A percentile compares a stretch with the other conserved stretches of the same genome.
phyloP scores from a whole-genome alignment of 2,797 vertebrate genomes.

The Melanotaenia maccullochi region DNA sequence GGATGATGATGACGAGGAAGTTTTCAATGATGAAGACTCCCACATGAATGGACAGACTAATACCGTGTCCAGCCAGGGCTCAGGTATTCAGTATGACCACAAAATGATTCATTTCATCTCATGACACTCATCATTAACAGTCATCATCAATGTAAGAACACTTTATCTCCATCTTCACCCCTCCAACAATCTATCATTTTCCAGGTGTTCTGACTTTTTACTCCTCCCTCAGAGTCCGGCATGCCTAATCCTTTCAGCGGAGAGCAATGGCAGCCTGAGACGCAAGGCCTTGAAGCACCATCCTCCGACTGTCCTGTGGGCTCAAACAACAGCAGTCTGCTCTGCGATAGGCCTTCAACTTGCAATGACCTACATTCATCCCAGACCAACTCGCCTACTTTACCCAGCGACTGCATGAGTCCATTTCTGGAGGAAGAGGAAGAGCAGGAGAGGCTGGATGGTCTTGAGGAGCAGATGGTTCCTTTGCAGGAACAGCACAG shows the following conservation, averaged over 20 bases:
- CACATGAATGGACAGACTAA: conserved; percentile 39
- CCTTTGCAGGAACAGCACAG: conserved; percentile 80
- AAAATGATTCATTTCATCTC: conserved; percentile 23
- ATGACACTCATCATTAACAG: conserved; percentile 22
- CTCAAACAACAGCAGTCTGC: conserved; percentile 78
- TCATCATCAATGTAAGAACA: conserved; percentile 38
- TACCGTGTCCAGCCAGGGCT: conserved; percentile 57
- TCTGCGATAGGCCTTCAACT: conserved; percentile 35
- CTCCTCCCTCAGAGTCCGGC: conserved; percentile 78
- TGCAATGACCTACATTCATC: conserved; percentile 62
- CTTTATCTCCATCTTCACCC: conserved; percentile 35
- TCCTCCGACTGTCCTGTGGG: conserved; percentile 80
- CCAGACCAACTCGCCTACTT: conserved; percentile 59
- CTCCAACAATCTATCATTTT: conserved; percentile 27
- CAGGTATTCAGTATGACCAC: conserved; percentile 65
- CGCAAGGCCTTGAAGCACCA: conserved; percentile 78
- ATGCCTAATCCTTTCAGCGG: conserved; percentile 50
- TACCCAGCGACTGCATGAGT: conserved; percentile 53
- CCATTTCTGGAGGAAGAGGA: conserved; percentile 59
- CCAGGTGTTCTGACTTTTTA: conserved; percentile 78
- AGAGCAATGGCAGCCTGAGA: conserved; percentile 81
- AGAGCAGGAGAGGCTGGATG: conserved; percentile 63
- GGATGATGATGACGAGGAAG: conserved; percentile 88
- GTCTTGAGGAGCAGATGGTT: conserved; percentile 76
- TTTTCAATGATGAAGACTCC: conserved; percentile 91